Percentiles rank a stretch among this genome's conserved stretches.
Conservation (phyloP, 37 sponge, comb jelly and placozoan genomes). For the Hormiphora californensis region DNA sequence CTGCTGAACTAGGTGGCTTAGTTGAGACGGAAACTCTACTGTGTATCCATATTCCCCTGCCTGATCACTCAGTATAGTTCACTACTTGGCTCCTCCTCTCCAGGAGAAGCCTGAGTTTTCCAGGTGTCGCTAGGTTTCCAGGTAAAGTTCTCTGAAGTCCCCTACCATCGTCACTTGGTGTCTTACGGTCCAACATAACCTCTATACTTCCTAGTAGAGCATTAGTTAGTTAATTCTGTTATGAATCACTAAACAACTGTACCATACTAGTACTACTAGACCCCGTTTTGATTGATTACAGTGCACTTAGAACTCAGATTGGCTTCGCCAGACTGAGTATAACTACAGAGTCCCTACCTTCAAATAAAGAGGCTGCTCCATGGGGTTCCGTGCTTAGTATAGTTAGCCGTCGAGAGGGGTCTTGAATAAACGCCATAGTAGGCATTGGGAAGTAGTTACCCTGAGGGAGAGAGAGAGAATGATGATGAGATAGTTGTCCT, state of each 20-base stretch:
- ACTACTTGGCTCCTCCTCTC: too few relatives aligned
- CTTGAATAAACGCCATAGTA: not conserved
- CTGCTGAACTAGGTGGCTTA: not conserved
- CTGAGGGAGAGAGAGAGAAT: too few relatives aligned
- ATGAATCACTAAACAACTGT: too few relatives aligned
- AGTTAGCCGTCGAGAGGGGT: not conserved
- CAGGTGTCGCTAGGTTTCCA: constrained; percentile 1
- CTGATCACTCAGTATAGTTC: too few relatives aligned
- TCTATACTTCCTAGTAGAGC: not conserved
- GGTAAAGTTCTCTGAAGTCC: not conserved
- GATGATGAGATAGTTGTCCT: too few relatives aligned
- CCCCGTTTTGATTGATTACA: not conserved
- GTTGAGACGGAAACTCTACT: not conserved
- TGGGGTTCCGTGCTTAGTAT: not conserved
- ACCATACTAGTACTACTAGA: too few relatives aligned
- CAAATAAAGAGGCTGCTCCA: not conserved
- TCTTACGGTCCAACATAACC: not conserved
- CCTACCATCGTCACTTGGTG: not conserved
- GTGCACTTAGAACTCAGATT: not conserved
- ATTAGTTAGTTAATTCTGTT: too few relatives aligned
- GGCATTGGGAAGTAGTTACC: constrained; percentile 37
- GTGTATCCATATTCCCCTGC: not conserved
- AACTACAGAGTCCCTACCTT: too few relatives aligned
- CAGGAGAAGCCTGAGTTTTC: not conserved
- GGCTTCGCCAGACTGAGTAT: too few relatives aligned